Conservation (phyloP, 30 jellyfish, hydroid and myxozoan species). For the Turritopsis dohrnii region DNA sequence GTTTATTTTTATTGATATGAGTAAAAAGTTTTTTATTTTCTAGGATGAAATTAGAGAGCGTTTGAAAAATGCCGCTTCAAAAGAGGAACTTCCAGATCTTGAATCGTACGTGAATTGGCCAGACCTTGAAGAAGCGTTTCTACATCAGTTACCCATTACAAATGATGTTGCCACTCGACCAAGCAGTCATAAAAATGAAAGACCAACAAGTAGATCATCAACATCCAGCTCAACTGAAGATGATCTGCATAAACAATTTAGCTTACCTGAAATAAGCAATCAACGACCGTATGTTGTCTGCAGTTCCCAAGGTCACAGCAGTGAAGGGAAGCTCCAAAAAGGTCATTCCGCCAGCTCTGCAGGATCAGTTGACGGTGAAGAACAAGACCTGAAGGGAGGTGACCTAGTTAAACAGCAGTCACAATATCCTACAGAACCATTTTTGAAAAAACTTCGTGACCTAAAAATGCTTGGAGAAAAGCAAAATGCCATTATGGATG, state of each 20-base stretch:
- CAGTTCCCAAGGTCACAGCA: not conserved
- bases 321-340: not conserved
- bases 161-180: not conserved
- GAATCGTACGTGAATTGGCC: slow-evolving; percentile 44
- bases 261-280: not conserved
- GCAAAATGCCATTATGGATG: slow-evolving; percentile 36
- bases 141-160: not conserved
- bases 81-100: slow-evolving; percentile 24
- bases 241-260: not conserved
- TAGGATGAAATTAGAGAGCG: slow-evolving; percentile 18
- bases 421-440: slow-evolving; percentile 20
- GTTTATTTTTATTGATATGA: too few species aligned
- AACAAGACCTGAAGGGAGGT: not conserved
- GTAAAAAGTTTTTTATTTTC: not conserved
- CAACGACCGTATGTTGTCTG: not conserved
- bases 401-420: not conserved
- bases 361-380: not conserved
- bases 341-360: not conserved
- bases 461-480: slow-evolving; percentile 22
- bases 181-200: not conserved
- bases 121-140: slow-evolving; percentile 33
- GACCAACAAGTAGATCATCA: not conserved
- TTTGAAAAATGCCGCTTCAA: slow-evolving; percentile 31
- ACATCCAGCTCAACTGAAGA: not conserved
- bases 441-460: slow-evolving; percentile 20